Evolutionary conservation across 2,888 invertebrate genomes (phyloP).

Genomic region (Tenthredo livida): DNA sequence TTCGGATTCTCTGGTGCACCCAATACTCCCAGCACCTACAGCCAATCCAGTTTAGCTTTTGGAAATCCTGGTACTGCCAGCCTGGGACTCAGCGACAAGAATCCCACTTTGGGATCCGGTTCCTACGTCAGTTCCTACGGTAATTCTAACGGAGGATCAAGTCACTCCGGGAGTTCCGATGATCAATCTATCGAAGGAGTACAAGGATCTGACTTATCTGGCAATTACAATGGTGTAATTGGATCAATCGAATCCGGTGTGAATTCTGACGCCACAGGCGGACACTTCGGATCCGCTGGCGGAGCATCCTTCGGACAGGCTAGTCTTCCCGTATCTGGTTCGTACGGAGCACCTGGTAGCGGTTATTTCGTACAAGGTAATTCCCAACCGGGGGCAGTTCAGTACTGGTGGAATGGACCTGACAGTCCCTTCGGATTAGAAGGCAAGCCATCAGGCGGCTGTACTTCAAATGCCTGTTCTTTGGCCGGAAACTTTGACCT

Average conservation of each 20-base stretch:
- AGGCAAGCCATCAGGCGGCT: slow-evolving; percentile 58
- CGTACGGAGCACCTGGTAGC: neutral
- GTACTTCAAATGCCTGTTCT: slow-evolving; percentile 57
- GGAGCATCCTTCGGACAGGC: slow-evolving; percentile 16
- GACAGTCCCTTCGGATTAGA: slow-evolving; percentile 59
- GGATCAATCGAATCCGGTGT: slow-evolving; percentile 10
- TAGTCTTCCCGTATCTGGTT: neutral
- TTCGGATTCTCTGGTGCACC: slow-evolving; percentile 37
- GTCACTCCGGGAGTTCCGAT: slow-evolving; percentile 28
- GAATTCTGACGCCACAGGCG: neutral
- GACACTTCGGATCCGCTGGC: slow-evolving; percentile 17
- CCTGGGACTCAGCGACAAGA: slow-evolving; percentile 48
- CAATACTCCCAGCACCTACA: slow-evolving; percentile 19
- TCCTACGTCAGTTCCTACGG: neutral
- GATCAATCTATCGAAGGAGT: slow-evolving; percentile 36
- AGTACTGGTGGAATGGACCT: slow-evolving; percentile 60
- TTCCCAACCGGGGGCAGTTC: slow-evolving; percentile 20
- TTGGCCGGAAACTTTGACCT: slow-evolving; percentile 56
- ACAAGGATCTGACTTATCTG: slow-evolving; percentile 2
- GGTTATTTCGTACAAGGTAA: slow-evolving; percentile 45
- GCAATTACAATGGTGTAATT: slow-evolving; percentile 5
- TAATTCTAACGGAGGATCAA: neutral
- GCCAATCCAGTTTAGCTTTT: neutral
- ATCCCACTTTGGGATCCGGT: slow-evolving; percentile 3
- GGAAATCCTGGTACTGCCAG: slow-evolving; percentile 58